phyloP scores from a whole-genome alignment of 1,140 invertebrate genomes.

The Agrypnia vestita region DNA sequence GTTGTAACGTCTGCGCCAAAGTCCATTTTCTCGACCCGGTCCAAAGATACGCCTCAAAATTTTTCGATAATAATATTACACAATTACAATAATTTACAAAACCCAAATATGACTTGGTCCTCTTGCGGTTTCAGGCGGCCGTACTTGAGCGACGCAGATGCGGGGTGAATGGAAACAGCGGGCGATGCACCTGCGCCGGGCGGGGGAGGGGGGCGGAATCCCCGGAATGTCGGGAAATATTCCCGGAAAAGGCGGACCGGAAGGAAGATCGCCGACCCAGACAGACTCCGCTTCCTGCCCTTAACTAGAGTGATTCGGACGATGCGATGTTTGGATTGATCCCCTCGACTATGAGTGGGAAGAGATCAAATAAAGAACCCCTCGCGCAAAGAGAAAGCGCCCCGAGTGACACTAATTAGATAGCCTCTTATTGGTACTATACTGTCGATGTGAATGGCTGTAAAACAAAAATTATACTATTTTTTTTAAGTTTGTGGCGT shows the following conservation, averaged over 20 bases:
- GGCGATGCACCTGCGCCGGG: slow-evolving; percentile 6
- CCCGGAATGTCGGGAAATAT: slow-evolving; percentile 41
- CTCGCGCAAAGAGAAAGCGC: background rate
- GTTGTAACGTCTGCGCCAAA: too few species aligned
- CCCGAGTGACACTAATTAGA: too few species aligned
- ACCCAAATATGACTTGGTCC: too few species aligned
- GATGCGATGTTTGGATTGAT: slow-evolving; percentile 17
- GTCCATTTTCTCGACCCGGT: too few species aligned
- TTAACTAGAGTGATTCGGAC: slow-evolving; percentile 2
- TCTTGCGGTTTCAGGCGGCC: too few species aligned
- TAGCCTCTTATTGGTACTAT: too few species aligned
- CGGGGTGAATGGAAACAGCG: background rate
- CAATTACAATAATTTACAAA: too few species aligned
- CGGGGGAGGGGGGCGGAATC: background rate
- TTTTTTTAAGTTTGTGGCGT: too few species aligned
- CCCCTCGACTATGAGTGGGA: slow-evolving; percentile 5
- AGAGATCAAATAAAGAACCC: background rate
- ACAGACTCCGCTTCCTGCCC: slow-evolving; percentile 18
- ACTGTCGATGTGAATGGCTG: too few species aligned
- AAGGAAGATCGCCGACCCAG: slow-evolving; percentile 33
- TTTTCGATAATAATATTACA: too few species aligned
- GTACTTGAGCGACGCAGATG: slow-evolving; percentile 1
- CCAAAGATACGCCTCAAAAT: too few species aligned
- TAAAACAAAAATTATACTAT: too few species aligned
- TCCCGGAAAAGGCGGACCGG: slow-evolving; percentile 39